Conservation (phyloP, 2,113 vertebrate genomes). For the Falcunculus frontatus region DNA sequence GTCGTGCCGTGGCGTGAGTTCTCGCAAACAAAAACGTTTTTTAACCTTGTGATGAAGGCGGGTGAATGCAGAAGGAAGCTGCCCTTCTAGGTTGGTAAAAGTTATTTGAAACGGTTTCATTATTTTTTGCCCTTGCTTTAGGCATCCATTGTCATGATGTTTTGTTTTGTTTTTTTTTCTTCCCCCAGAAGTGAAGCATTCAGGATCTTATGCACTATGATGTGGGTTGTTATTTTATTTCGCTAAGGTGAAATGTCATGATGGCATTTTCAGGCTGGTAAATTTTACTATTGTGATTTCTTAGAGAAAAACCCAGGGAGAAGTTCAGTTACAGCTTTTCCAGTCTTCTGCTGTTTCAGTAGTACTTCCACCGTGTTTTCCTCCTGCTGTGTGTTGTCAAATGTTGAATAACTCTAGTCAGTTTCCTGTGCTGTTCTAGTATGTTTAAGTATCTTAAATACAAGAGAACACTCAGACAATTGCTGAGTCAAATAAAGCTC, state of each 20-base stretch:
- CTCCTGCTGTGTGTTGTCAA: neutral
- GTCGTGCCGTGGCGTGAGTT: accelerated
- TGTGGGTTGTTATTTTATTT: neutral
- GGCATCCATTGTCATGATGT: accelerated
- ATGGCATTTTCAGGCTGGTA: neutral
- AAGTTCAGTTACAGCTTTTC: neutral
- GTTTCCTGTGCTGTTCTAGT: neutral
- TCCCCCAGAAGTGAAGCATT: neutral
- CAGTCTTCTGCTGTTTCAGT: neutral
- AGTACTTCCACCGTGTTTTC: neutral
- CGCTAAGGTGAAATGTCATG: neutral
- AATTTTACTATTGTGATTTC: neutral
- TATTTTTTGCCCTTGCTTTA: accelerated
- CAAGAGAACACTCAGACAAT: neutral
- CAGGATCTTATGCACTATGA: accelerated
- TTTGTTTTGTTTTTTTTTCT: neutral
- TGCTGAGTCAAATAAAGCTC: neutral
- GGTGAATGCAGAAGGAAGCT: neutral
- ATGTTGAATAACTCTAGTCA: neutral
- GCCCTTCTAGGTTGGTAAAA: neutral
- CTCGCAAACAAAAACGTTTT: neutral
- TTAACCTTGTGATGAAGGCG: neutral
- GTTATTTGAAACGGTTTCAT: neutral
- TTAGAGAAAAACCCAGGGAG: neutral
- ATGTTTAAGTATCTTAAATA: neutral